Percentiles rank a stretch among this genome's conserved stretches.
phyloP scores from a whole-genome alignment of 2,797 vertebrate genomes.

The Helicolenus hilgendorfi region DNA sequence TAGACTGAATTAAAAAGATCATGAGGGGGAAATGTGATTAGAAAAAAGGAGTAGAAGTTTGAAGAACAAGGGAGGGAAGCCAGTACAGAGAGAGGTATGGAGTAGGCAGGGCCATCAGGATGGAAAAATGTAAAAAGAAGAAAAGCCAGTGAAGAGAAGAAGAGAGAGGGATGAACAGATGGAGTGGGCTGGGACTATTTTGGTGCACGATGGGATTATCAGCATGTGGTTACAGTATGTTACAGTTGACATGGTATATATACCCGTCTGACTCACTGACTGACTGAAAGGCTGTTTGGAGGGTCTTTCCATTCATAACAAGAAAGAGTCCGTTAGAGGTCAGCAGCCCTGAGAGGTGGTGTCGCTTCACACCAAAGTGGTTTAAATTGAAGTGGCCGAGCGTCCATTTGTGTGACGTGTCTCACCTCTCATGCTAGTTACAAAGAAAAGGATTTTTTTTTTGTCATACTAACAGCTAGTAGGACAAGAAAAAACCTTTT shows the following conservation, averaged over 20 bases:
- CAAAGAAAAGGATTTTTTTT: background rate
- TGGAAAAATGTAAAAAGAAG: conserved; percentile 37
- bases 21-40: conserved; percentile 65
- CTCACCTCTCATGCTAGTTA: background rate
- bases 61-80: conserved; percentile 39
- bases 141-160: conserved; percentile 36
- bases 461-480: no score
- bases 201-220: conserved; percentile 82
- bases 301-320: conserved; percentile 57
- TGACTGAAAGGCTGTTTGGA: conserved; percentile 38
- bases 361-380: background rate
- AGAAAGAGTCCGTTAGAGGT: background rate
- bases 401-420: background rate
- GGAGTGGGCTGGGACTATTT: conserved; percentile 86
- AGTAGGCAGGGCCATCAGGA: conserved; percentile 39
- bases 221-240: conserved; percentile 88
- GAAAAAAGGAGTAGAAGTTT: conserved; percentile 57
- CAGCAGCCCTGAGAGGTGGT: background rate
- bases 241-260: conserved; percentile 76
- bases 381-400: background rate
- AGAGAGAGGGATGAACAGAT: conserved; percentile 78
- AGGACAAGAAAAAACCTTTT: background rate
- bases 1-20: conserved; percentile 62
- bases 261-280: conserved; percentile 55
- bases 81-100: conserved; percentile 12